These are phyloP conservation scores for Machaerirhynchus nigripectus DNA, from an alignment of 2,113 vertebrate species.

Conservation along the genomic window DNA sequence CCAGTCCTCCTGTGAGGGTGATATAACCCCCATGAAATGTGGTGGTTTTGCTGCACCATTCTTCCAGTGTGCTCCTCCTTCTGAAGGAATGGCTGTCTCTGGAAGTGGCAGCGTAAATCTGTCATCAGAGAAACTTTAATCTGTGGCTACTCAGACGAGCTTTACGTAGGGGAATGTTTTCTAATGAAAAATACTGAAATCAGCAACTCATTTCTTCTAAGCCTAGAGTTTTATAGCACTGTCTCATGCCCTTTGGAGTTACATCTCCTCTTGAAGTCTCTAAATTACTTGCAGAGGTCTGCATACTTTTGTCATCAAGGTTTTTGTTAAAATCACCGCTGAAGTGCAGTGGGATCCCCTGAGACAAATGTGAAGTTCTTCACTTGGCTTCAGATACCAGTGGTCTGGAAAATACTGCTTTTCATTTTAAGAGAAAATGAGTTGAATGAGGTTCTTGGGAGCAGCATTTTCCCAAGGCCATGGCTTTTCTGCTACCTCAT, in stretches of 20 bases:
- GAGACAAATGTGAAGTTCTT: slow-evolving; percentile 8
- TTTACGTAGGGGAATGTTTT: background rate
- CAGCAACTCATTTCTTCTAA: background rate
- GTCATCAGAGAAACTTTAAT: background rate
- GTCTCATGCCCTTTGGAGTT: background rate
- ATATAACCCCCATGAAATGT: accelerated
- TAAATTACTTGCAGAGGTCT: slow-evolving; percentile 1
- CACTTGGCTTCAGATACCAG: background rate
- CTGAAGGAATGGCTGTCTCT: background rate
- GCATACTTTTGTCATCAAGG: background rate
- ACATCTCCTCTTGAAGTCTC: background rate
- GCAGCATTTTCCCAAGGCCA: background rate
- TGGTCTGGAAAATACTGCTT: slow-evolving; percentile 31
- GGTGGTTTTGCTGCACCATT: background rate
- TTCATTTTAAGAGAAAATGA: slow-evolving; percentile 4
- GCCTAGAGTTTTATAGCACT: background rate
- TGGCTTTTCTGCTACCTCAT: background rate
- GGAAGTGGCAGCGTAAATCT: background rate
- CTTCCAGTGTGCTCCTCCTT: background rate
- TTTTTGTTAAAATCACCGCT: slow-evolving; percentile 32
- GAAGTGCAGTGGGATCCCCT: slow-evolving; percentile 16
- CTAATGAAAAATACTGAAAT: background rate
- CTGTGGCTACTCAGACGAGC: background rate
- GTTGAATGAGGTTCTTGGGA: background rate
- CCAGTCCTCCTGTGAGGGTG: background rate